A percentile compares a stretch with the other conserved stretches of the same genome.
Conservation (phyloP, 2,113 vertebrate species). For the Zosterops hypoxanthus region DNA sequence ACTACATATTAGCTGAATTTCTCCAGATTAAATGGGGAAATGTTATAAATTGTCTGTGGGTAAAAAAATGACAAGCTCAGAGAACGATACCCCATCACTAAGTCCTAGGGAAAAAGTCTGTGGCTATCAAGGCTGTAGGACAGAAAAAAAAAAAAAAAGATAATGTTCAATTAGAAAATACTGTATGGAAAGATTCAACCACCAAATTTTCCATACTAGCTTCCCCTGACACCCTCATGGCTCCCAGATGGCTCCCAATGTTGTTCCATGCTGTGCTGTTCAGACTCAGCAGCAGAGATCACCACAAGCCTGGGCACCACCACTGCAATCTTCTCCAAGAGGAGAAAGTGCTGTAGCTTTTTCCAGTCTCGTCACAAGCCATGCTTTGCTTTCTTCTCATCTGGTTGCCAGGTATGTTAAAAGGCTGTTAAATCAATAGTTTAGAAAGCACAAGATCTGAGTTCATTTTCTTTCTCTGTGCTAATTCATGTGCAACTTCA, state of each 20-base stretch:
- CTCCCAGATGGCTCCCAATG: not conserved
- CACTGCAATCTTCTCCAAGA: not conserved
- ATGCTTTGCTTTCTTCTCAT: not conserved
- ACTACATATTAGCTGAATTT: not conserved
- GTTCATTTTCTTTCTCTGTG: not conserved
- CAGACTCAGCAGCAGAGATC: not conserved
- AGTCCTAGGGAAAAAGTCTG: not conserved
- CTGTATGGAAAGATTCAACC: not conserved
- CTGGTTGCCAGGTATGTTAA: not conserved
- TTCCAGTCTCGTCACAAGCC: not conserved
- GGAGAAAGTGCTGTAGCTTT: not conserved
- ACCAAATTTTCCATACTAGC: not conserved
- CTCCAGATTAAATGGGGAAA: not conserved
- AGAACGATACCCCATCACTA: not conserved
- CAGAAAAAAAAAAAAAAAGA: not conserved
- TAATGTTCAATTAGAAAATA: not conserved
- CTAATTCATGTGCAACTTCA: not conserved
- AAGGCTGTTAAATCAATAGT: not conserved
- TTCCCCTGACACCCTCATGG: not conserved
- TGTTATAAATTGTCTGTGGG: not conserved
- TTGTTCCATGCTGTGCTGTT: not conserved
- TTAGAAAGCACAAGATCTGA: not conserved
- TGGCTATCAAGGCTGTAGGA: not conserved
- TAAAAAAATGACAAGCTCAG: not conserved
- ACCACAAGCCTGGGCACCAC: not conserved